These are phyloP conservation scores for Caenorhabditis becei DNA, from an alignment of 2,888 invertebrate species.

Conservation along the genomic window DNA sequence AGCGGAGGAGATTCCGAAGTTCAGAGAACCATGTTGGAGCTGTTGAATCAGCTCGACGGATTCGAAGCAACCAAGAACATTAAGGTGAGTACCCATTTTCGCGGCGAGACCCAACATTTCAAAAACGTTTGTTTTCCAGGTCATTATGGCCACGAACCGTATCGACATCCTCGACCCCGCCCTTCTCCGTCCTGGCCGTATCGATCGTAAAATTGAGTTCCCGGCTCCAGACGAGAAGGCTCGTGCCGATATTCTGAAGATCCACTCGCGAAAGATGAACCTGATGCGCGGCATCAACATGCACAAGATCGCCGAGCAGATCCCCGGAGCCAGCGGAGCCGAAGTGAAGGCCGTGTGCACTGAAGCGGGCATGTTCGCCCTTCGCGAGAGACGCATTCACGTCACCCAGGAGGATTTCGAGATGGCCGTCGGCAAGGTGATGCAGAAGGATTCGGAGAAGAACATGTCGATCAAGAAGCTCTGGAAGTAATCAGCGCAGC, in stretches of 20 bases:
- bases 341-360: conserved; percentile 99
- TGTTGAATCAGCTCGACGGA: conserved; percentile 97
- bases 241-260: conserved; percentile 96
- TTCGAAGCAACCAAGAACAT: conserved; percentile 99
- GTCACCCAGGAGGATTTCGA: conserved; percentile 99
- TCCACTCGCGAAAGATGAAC: conserved; percentile 99
- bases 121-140: conserved; percentile 48
- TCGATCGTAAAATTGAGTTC: conserved; percentile 99
- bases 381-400: conserved; percentile 96
- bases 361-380: conserved; percentile 99
- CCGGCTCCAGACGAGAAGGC: conserved; percentile 99
- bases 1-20: conserved; percentile 91
- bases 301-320: conserved; percentile 97
- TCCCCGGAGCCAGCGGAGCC: conserved; percentile 99
- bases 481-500: conserved; percentile 89
- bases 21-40: conserved; percentile 98
- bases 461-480: conserved; percentile 99
- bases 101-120: background rate
- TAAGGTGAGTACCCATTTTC: conserved; percentile 86
- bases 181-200: conserved; percentile 95
- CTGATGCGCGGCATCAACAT: conserved; percentile 97
- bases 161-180: conserved; percentile 99
- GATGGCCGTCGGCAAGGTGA: conserved; percentile 99
- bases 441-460: conserved; percentile 99
- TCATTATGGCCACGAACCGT: conserved; percentile 99